These are phyloP conservation scores for Zeuzera pyrina DNA, from an alignment of 2,888 invertebrate genomes.

Conservation along the genomic window DNA sequence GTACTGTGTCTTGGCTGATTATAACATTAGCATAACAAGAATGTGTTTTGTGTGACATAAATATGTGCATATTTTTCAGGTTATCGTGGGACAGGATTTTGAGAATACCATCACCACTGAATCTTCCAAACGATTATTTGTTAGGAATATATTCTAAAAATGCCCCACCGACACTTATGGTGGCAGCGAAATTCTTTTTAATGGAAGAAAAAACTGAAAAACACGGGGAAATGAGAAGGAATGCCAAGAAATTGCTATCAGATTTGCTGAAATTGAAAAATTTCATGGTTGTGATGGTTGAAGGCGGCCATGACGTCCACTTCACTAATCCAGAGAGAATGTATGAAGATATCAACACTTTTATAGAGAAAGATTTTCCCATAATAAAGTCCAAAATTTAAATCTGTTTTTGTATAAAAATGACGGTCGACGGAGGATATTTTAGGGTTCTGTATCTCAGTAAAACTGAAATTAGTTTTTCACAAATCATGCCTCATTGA, in stretches of 20 bases:
- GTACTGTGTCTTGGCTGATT: too few species aligned
- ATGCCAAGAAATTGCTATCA: constrained; percentile 22
- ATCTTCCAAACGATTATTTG: constrained; percentile 35
- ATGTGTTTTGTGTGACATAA: too few species aligned
- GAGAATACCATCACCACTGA: constrained; percentile 29
- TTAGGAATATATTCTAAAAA: constrained; percentile 29
- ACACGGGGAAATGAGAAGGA: constrained; percentile 8
- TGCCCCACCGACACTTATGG: constrained; percentile 34
- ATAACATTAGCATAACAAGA: too few species aligned
- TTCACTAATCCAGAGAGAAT: constrained; percentile 70
- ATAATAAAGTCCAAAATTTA: constrained; percentile 22
- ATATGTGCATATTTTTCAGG: constrained; percentile 24
- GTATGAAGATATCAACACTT: constrained; percentile 35
- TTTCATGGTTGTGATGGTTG: constrained; percentile 30
- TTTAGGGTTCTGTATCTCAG: too few species aligned
- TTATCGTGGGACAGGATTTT: constrained; percentile 47
- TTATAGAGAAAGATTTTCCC: constrained; percentile 31
- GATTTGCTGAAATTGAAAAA: constrained; percentile 15
- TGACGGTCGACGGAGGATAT: too few species aligned
- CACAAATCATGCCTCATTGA: too few species aligned
- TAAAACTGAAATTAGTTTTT: too few species aligned
- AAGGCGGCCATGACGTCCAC: constrained; percentile 76
- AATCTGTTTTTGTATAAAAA: too few species aligned
- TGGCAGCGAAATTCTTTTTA: constrained; percentile 35
- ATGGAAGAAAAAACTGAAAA: constrained; percentile 9